Evolutionary conservation across 2,113 vertebrate species (phyloP), one percentile per base, ranked within the genome.

Genomic region (Rhagologus leucostigma): DNA sequence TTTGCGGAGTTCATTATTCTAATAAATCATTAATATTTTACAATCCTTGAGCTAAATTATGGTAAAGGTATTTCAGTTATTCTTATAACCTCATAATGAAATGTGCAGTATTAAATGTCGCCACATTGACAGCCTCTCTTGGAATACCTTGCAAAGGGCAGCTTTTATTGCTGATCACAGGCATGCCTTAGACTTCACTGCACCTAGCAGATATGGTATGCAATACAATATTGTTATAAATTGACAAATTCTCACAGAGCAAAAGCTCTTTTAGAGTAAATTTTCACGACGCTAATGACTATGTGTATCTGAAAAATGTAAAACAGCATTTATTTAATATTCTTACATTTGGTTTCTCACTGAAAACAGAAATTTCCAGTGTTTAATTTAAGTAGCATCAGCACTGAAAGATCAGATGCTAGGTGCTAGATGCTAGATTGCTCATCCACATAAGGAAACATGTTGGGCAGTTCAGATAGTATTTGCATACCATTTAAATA

Each of bases 1-100:
- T 89, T 86, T 64, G 37, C 19, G 11, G 44, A 82, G 37, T 47
- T 92, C 3, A 15, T 92, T 93, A 88, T 88, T 39, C 30, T 92
- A 81, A 87, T 68, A 70, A 79, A 67, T 49, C 63, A 87, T 55
- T 55, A 68, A 26, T 18, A 77, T 94, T 96, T 90, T 94, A 78
- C 76, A 95, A 80, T 85, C 67, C 68, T 94, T 81, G 24, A 93
- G 55, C 23, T 91, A 95, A 95, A 96, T 57, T 92, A 67, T 1
- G 2, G 18, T 59, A 84, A 87, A 81, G 24, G 53, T 73, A 50
- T 92, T 94, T 85, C 55, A 79, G 63, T 77, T 76, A 41, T 69
- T 46, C 93, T 87, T 87, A 77, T 41, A 91, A 64, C 17, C 29
- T 80, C 52, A 37, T 16, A 75, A 53, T 64, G 70, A 95, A 95